These are phyloP conservation scores for Hedychridium roseum DNA, from an alignment of 2,888 invertebrate genomes.

Conservation along the genomic window DNA sequence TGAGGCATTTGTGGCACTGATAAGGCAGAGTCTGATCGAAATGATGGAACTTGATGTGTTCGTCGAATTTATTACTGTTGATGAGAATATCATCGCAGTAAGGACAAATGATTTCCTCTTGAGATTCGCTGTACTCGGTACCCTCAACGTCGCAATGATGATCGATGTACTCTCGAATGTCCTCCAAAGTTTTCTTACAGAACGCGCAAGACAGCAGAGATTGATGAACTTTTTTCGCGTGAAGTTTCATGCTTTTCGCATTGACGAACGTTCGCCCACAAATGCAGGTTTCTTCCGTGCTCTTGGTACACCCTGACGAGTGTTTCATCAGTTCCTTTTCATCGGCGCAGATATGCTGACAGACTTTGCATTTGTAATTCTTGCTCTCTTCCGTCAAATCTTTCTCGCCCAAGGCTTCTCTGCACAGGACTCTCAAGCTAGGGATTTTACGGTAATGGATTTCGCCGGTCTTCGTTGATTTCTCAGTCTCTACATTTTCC, in stretches of 20 bases:
- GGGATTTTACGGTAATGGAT: no score
- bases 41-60: slow-evolving; percentile 41
- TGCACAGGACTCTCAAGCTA: no score
- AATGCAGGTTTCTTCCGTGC: slow-evolving; percentile 15
- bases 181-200: slow-evolving; percentile 36
- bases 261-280: slow-evolving; percentile 40
- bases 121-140: slow-evolving; percentile 18
- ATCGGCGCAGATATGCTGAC: no score
- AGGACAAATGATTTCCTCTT: slow-evolving; percentile 29
- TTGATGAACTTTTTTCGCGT: slow-evolving; percentile 29
- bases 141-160: slow-evolving; percentile 36
- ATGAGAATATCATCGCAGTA: slow-evolving; percentile 27
- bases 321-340: no score
- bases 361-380: no score
- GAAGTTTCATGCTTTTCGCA: slow-evolving; percentile 25
- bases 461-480: no score
- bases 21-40: slow-evolving; percentile 22
- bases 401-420: no score
- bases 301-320: background rate
- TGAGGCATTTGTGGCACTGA: slow-evolving; percentile 42
- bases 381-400: no score
- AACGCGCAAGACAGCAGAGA: slow-evolving; percentile 39
- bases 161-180: slow-evolving; percentile 24
- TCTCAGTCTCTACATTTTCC: background rate
- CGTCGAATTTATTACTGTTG: slow-evolving; percentile 35